Evolutionary conservation across 2,113 vertebrate species (phyloP), one percentile per base, ranked within the genome.

Genomic region (Phaethon lepturus): DNA sequence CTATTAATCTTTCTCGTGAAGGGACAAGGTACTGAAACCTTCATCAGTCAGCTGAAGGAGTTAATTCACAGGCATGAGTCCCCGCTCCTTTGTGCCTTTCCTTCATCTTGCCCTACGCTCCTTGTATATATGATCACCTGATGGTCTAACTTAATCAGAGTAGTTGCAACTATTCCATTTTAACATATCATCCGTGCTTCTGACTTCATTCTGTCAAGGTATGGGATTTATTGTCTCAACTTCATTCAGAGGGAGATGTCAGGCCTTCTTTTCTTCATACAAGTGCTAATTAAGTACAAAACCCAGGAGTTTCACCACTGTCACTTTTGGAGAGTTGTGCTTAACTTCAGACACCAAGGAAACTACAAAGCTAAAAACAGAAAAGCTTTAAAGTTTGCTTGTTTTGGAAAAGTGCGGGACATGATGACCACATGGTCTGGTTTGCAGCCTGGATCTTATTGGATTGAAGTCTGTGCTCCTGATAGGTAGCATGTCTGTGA

Each of bases 351-450:
- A 72, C 7, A 28, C 10, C 31, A 68, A 64, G 19, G 11, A 72
- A 86, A 59, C 11, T 19, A 17, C n/a, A 71, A 52, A 22, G 29
- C 13, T 86, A 35, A 68, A 25, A 72, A 2, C 6, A 47, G 29
- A 60, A 68, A 68, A 20, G 20, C n/a, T 75, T 72, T 52, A 59
- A 76, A 38, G 3, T 62, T 80, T 49, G 3, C n/a, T 53, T 17
- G 13, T 80, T 35, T 49, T 71, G 29, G 52, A 35, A 81, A 92
- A 23, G 17, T 66, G 7, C 11, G 64, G 44, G 19, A 6, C 13
- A 26, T 38, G 26, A 53, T 71, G 58, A 69, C 28, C 11, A 58
- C 1, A 0, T 0, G 0, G 9, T 49, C 15, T 26, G 3, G 10
- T 64, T 85, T 66, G 63, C 44, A 89, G n/a, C 24, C n/a, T 66